phyloP scores from a whole-genome alignment of 2,797 vertebrate species.

The Lepidocolaptes lacrymiger region DNA sequence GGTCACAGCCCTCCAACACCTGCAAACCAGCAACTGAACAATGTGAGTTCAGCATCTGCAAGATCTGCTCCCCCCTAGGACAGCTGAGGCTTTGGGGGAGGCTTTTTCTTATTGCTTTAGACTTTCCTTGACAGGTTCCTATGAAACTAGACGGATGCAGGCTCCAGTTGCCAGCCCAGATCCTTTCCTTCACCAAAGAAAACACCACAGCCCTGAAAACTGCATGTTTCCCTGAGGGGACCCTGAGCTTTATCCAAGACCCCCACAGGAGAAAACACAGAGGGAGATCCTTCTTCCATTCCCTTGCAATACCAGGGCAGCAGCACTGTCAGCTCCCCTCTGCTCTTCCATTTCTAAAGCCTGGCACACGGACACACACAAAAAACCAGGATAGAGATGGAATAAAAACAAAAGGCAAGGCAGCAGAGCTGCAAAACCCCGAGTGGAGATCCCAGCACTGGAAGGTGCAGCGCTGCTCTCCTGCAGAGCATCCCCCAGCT shows the following conservation, averaged over 20 bases:
- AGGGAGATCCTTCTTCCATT: not conserved
- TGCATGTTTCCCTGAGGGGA: not conserved
- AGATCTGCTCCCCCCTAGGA: not conserved
- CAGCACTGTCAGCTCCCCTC: not conserved
- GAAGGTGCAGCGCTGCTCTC: not conserved
- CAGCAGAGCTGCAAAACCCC: not conserved
- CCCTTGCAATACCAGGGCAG: not conserved
- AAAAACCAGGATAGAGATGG: not conserved
- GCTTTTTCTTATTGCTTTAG: not conserved
- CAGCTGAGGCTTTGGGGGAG: not conserved
- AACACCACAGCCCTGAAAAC: not conserved
- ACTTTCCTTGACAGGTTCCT: not conserved
- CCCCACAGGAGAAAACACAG: not conserved
- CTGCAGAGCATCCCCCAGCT: not conserved
- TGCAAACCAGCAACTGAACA: not conserved
- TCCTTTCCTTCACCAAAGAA: not conserved
- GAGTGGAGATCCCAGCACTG: not conserved
- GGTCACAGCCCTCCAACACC: not conserved
- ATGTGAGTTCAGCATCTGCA: rapidly evolving
- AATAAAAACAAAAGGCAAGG: not conserved
- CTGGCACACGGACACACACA: rapidly evolving
- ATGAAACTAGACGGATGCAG: not conserved
- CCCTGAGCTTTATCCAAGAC: rapidly evolving
- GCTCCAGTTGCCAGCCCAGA: not conserved
- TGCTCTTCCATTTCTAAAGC: not conserved